Base-by-base conservation (phyloP, 1,140 invertebrate species). In the Glossosoma conforme region DNA sequence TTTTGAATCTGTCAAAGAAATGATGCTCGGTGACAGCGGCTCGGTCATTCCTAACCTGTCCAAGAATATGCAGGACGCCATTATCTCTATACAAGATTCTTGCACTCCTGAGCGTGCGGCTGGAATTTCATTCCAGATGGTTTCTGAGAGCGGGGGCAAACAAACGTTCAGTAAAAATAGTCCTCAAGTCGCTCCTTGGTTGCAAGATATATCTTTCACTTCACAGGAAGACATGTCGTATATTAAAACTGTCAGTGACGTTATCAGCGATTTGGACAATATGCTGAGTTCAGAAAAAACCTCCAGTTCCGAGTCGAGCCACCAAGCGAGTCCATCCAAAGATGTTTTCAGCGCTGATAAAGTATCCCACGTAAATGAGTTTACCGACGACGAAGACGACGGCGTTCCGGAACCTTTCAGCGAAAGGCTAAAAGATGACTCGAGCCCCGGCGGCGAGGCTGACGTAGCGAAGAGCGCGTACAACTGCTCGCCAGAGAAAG, bases 261-360 rank as follows among this genome's bases (percentile, higher is more conserved):
- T 81, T n/a, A 82, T 83, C 21, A 77, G 77, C 63, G 78, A 80
- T 66, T 68, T 82, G 36, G 81, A 83, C 66, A 79, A 79, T 59
- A 79, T 79, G 56, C 62, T 83, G 14, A 80, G 79, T 36, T 72
- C 76, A 5, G 79, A 82, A 55, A 80, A 79, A 54, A 78, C 76
- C 3, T 80, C 77, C 3, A 79, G 77, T 44, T 78, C 77, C 0
- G 75, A 77, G 54, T 80, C 78, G 3, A 77, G 74, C 54, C 70
- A 76, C 42, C 74, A 78, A 51, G 70, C 74, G 10, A 78, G 76
- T 58, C 75, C 77, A 2, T 72, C 46, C 19, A 43, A 53, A 44
- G 57, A 60, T 17, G 22, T 54, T n/a, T 37, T 40, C 1, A 48
- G 37, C 20, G 42, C 44, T 21, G 45, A 43, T 9, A 14, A 54